Base-by-base conservation (phyloP, 2,113 vertebrate species). In the Nyctibius bracteatus region DNA sequence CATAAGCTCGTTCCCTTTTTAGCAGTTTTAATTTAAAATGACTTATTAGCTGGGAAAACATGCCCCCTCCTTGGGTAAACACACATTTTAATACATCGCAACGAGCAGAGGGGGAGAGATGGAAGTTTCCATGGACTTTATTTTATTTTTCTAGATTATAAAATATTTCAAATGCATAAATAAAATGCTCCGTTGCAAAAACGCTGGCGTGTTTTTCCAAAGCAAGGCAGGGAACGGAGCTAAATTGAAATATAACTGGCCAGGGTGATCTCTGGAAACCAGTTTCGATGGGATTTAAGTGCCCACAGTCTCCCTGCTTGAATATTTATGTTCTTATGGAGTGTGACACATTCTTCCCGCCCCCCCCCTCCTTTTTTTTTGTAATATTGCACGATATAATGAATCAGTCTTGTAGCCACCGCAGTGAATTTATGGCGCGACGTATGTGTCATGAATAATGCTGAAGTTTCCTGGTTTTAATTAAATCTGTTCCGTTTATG, bases 121-220 rank as follows among this genome's bases (percentile, higher is more conserved):
- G 63, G 65, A 94, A 79, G 46, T 94, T 97, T 94, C 86, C 89
- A 22, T 13, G 9, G 72, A 5, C 41, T 59, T 91, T 18, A 14
- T 83, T 86, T 90, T 49, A 44, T 87, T 81, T 84, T 83, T 81
- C 52, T 81, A 51, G 67, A 47, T 84, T 78, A 66, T 46, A 41
- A 75, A 66, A n/a, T 33, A 74, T 91, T 79, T 55, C 52, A 52
- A 89, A 31, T 5, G 33, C 55, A n/a, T 67, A 81, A 90, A 65
- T 96, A 75, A 97, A 96, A 91, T 13, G 73, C 96, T 95, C 89
- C 44, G 3, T 3, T 84, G 93, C 93, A 91, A 85, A 91, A 81
- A 81, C 62, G 37, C 91, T 83, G 80, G 77, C 20, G 7, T 11
- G 2, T 59, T 81, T 58, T 81, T 33, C 86, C 51, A 4, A n/a